Evolutionary conservation across 1,140 invertebrate species (phyloP).

Genomic region (Gonioctena quinquepunctata): DNA sequence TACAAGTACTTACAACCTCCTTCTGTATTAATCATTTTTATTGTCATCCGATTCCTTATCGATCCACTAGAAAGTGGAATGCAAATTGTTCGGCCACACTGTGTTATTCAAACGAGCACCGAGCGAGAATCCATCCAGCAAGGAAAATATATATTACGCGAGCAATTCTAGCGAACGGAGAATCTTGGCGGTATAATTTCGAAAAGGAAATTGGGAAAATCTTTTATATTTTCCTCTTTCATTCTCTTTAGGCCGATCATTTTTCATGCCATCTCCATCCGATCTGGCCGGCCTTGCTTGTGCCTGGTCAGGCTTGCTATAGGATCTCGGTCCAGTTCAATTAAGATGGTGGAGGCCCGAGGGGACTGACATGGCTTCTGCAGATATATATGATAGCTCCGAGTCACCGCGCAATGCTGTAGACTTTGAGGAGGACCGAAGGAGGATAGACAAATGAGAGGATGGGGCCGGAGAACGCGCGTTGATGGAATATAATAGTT

Average conservation of each 20-base stretch:
- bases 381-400: constrained; percentile 36
- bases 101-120: too few species aligned
- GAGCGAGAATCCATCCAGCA: too few species aligned
- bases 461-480: too few species aligned
- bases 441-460: background rate
- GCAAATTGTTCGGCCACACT: too few species aligned
- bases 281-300: constrained; percentile 30
- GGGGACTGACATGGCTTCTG: constrained; percentile 34
- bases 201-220: constrained; percentile 54
- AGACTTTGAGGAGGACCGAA: background rate
- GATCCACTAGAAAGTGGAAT: too few species aligned
- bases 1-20: too few species aligned
- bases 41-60: too few species aligned
- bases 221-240: constrained; percentile 52
- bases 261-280: constrained; percentile 53
- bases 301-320: constrained; percentile 28
- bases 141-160: background rate
- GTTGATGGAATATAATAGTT: too few species aligned
- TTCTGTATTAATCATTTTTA: too few species aligned
- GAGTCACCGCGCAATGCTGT: constrained; percentile 24
- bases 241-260: constrained; percentile 53
- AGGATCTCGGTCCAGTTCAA: constrained; percentile 44
- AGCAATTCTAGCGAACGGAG: background rate
- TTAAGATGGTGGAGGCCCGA: constrained; percentile 46
- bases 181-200: constrained; percentile 48